A percentile compares a stretch with the other conserved stretches of the same genome.
These are phyloP conservation scores for Tor tambroides DNA, from an alignment of 2,113 vertebrate species.

Conservation along the genomic window DNA sequence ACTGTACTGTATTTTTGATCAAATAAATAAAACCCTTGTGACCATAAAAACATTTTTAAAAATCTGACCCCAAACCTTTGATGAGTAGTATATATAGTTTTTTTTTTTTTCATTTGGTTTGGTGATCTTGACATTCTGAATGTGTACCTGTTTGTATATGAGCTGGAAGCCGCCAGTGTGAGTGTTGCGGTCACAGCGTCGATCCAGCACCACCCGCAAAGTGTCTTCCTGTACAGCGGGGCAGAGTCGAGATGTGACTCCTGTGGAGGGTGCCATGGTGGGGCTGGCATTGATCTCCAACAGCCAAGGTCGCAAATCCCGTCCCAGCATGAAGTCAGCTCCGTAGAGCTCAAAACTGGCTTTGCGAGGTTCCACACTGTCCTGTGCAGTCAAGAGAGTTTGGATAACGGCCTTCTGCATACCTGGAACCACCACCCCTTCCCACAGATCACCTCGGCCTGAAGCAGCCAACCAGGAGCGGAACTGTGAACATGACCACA, in stretches of 20 bases:
- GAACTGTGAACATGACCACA: slow-evolving; percentile 88
- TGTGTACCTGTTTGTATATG: slow-evolving; percentile 88
- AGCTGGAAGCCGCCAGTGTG: slow-evolving; percentile 86
- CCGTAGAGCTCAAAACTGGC: slow-evolving; percentile 92
- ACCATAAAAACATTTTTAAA: neutral
- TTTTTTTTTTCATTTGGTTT: neutral
- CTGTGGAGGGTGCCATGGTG: slow-evolving; percentile 86
- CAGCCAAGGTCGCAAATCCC: slow-evolving; percentile 89
- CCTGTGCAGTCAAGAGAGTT: slow-evolving; percentile 82
- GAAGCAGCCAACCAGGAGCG: slow-evolving; percentile 74
- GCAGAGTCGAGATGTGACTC: slow-evolving; percentile 83
- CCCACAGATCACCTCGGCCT: slow-evolving; percentile 77
- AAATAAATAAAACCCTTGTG: neutral
- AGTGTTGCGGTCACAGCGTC: slow-evolving; percentile 72
- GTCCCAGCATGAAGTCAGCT: slow-evolving; percentile 87
- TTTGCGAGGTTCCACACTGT: slow-evolving; percentile 81
- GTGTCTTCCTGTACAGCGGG: slow-evolving; percentile 86
- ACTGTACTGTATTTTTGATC: neutral
- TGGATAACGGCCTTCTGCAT: slow-evolving; percentile 88
- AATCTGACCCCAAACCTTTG: neutral
- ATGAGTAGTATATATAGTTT: neutral
- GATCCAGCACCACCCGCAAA: slow-evolving; percentile 85
- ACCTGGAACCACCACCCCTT: slow-evolving; percentile 79
- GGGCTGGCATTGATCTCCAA: slow-evolving; percentile 93
- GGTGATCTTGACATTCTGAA: neutral